A percentile compares a stretch with the other conserved stretches of the same genome.
phyloP scores from a whole-genome alignment of 2,888 invertebrate species.

The Brachyptera putata region DNA sequence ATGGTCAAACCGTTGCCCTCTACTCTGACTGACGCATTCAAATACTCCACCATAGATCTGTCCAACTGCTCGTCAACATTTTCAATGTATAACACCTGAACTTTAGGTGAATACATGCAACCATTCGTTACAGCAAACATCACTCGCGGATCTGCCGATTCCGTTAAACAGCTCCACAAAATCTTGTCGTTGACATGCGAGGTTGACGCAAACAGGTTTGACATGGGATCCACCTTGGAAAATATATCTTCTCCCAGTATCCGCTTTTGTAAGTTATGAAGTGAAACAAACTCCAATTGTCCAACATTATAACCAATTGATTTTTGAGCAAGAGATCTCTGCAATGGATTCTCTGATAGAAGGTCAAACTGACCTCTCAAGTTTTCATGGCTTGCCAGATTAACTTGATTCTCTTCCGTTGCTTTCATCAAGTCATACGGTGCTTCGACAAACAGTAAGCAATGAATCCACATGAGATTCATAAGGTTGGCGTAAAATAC shows the following conservation, averaged over 20 bases:
- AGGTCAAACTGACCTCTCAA: conserved; percentile 24
- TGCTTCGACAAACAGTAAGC: conserved; percentile 34
- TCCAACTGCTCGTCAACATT: conserved; percentile 38
- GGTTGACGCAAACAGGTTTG: not conserved
- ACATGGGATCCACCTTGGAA: not conserved
- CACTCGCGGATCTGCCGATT: conserved; percentile 22
- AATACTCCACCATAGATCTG: conserved; percentile 29
- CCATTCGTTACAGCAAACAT: conserved; percentile 27
- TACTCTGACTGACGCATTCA: conserved; percentile 28
- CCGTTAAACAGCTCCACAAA: not conserved
- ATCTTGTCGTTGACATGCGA: too few relatives aligned
- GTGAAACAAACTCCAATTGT: conserved; percentile 42
- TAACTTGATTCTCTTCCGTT: not conserved
- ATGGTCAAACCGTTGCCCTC: conserved; percentile 27
- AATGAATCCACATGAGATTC: conserved; percentile 44
- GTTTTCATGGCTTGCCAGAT: too few relatives aligned
- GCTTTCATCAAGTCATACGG: too few relatives aligned
- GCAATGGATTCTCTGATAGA: conserved; percentile 26
- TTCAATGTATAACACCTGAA: conserved; percentile 39
- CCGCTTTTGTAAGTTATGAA: conserved; percentile 40
- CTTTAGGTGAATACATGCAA: conserved; percentile 23
- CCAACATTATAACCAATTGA: conserved; percentile 44
- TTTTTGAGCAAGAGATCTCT: conserved; percentile 27
- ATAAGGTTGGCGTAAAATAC: conserved; percentile 43
- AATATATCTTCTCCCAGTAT: conserved; percentile 40